Base-by-base conservation (phyloP, 2,113 vertebrate species). In the Zosterops japonicus region DNA sequence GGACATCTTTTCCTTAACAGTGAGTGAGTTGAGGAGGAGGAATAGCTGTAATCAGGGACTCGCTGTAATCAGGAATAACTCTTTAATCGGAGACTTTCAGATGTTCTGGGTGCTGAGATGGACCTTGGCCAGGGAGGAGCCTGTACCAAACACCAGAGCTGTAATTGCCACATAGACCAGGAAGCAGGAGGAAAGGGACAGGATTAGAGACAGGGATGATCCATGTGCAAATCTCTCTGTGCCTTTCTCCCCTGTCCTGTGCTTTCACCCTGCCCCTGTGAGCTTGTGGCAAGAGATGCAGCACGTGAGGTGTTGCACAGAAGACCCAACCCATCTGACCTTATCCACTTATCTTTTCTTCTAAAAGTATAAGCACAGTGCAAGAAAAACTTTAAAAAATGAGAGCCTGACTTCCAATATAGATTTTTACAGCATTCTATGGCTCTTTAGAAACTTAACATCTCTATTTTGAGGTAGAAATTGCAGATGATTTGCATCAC, bases 281-380 rank as follows among this genome's bases (percentile, higher is more conserved):
- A 83, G 64, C 46, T 52, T 69, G 28, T 41, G 69, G 33, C 18
- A 64, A 27, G 23, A 68, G 41, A 42, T 44, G 46, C 71, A 52
- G 76, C 1, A 1, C 0, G 0, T 14, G 27, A 79, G 8, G 14
- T 10, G 14, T 89, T 11, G 5, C 9, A 16, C 8, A 49, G 23
- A 47, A 76, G 36, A 39, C 22, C 36, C 24, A 41, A 24, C 50
- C n/a, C 36, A 31, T 44, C 60, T 69, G 41, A 68, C 18, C 12
- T 53, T 46, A 15, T 21, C 5, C 6, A 4, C 27, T 36, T 55
- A 35, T 63, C 6, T 44, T 55, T 55, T 25, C 17, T 44, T 47
- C 14, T 57, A 12, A 33, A 42, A 47, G 3, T 52, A 20, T 17
- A 60, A 41, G 25, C 0, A 0, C 7, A 49, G 8, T 19, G 6